These are phyloP conservation scores for Chrosomus eos DNA, from an alignment of 2,797 vertebrate species.

Conservation along the genomic window DNA sequence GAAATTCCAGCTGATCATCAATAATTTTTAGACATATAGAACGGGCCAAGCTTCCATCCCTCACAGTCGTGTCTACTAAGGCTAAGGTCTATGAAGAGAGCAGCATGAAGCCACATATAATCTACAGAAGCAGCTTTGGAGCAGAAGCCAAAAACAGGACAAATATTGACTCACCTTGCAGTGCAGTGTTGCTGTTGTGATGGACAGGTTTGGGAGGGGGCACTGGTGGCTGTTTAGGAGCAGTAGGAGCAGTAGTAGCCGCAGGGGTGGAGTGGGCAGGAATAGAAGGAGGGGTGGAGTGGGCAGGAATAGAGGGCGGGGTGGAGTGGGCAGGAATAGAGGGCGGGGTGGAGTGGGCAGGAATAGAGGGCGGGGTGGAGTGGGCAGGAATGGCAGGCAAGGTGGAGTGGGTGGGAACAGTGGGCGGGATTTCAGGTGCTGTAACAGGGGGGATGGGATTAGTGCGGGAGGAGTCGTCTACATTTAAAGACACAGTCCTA, in stretches of 20 bases:
- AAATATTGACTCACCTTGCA: slow-evolving; percentile 83
- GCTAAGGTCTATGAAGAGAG: background rate
- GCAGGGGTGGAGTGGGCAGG: slow-evolving; percentile 39
- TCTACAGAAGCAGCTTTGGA: background rate
- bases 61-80: background rate
- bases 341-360: too few relatives aligned
- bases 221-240: slow-evolving; percentile 84
- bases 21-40: background rate
- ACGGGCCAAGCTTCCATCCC: background rate
- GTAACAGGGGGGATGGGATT: background rate
- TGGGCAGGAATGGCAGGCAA: background rate
- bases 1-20: background rate
- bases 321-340: too few relatives aligned
- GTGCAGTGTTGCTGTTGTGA: slow-evolving; percentile 85
- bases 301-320: too few relatives aligned
- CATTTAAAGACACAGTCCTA: slow-evolving; percentile 74
- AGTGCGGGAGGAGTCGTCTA: slow-evolving; percentile 55
- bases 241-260: slow-evolving; percentile 56
- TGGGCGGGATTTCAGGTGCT: slow-evolving; percentile 57
- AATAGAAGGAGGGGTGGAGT: too few relatives aligned
- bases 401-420: background rate
- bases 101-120: slow-evolving; percentile 3
- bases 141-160: slow-evolving; percentile 12
- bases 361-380: background rate
- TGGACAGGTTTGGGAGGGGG: slow-evolving; percentile 63